phyloP scores from a whole-genome alignment of 2,113 vertebrate species.

The Tinamus guttatus region DNA sequence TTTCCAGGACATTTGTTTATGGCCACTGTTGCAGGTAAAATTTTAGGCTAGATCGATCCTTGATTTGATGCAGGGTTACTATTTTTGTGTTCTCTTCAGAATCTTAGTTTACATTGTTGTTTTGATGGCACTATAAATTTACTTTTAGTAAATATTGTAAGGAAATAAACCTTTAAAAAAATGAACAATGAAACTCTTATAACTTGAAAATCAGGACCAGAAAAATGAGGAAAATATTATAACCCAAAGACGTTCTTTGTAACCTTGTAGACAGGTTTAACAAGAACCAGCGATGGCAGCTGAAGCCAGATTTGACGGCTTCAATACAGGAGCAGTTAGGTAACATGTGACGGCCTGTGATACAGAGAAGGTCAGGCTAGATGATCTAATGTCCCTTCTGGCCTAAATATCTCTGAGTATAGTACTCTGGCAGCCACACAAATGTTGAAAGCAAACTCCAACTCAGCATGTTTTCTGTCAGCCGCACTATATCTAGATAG shows the following conservation, averaged over 20 bases:
- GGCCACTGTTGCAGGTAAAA: not conserved
- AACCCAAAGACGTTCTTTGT: not conserved
- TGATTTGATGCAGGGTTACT: not conserved
- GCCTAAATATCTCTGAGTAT: constrained; percentile 47
- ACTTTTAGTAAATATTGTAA: not conserved
- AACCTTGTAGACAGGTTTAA: not conserved
- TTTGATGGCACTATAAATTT: not conserved
- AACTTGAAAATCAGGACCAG: not conserved
- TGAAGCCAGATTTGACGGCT: constrained; percentile 25
- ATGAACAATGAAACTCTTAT: fast-evolving
- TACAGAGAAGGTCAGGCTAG: constrained; percentile 36
- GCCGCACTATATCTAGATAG: constrained; percentile 38
- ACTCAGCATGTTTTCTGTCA: constrained; percentile 64
- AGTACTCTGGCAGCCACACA: constrained; percentile 53
- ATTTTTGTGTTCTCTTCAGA: not conserved
- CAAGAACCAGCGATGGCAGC: constrained; percentile 25
- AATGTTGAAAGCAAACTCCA: constrained; percentile 58
- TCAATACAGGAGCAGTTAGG: constrained; percentile 31
- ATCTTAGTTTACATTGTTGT: not conserved
- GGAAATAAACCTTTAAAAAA: not conserved
- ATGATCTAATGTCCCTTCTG: constrained; percentile 71
- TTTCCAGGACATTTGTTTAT: not conserved
- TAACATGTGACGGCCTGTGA: constrained; percentile 22
- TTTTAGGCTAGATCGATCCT: not conserved
- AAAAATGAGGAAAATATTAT: not conserved